A percentile compares a stretch with the other conserved stretches of the same genome.
Evolutionary conservation across 2,888 invertebrate species (phyloP).

Genomic region (Cheilosia grossa): DNA sequence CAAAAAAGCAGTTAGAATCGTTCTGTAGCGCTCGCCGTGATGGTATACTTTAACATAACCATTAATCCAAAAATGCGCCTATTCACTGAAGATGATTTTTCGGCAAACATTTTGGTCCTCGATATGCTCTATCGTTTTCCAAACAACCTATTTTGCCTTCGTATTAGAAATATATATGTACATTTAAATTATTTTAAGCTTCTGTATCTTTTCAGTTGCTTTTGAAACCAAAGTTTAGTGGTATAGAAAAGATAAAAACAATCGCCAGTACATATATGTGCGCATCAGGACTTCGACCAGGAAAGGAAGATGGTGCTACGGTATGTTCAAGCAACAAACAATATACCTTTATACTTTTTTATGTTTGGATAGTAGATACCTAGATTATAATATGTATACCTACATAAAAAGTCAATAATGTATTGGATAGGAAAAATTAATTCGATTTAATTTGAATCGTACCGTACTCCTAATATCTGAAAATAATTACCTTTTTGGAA

Average conservation of each 20-base stretch:
- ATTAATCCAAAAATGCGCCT: too few species aligned
- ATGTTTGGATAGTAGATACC: background rate
- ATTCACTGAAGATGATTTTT: too few species aligned
- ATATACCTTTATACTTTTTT: background rate
- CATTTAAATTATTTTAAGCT: background rate
- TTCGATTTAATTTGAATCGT: too few species aligned
- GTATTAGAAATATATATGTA: too few species aligned
- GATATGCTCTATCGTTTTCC: too few species aligned
- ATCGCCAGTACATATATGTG: constrained; percentile 99
- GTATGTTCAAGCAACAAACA: constrained; percentile 82
- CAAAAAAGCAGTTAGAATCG: too few species aligned
- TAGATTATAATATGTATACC: background rate
- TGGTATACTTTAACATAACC: too few species aligned
- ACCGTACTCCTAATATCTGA: background rate
- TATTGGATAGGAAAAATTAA: too few species aligned
- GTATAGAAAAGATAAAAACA: constrained; percentile 99
- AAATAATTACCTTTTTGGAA: constrained; percentile 45
- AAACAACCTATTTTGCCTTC: too few species aligned
- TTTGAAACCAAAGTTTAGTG: constrained; percentile 96
- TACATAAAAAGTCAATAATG: background rate
- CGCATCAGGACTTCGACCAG: constrained; percentile 95
- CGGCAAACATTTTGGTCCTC: too few species aligned
- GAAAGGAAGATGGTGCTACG: constrained; percentile 90
- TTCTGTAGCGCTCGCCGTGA: too few species aligned
- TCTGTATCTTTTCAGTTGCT: constrained; percentile 85